Base-by-base conservation (phyloP, 1,140 invertebrate genomes). In the Hesperophylax magnus region DNA sequence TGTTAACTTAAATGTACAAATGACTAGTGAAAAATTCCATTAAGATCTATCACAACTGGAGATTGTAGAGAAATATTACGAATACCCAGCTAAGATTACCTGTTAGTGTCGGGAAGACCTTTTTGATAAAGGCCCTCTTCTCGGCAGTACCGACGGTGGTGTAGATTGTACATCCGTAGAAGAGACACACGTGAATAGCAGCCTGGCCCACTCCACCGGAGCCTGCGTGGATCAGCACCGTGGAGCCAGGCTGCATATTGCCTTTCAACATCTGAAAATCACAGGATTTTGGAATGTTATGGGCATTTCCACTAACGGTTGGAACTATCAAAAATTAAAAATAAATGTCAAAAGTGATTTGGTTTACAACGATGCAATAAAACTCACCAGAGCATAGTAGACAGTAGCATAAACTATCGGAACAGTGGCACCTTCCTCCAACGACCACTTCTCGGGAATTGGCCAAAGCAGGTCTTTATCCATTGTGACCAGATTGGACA, bases 121-220 rank as follows among this genome's bases (percentile, higher is more conserved):
- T 90, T 85, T 94, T 92, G n/a, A 98, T 88, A 84, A 94, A 96
- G 22, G 94, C 88, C 84, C 93, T 92, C 89, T 98, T 97, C 80
- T 95, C 92, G n/a, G 91, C 86, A 0, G 94, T 93, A 58, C 93
- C 93, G 52, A 96, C 95, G 5, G 94, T 96, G 58, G 94, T 95
- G 85, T 92, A 96, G 14, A 95, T 91, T 22, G 91, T 90, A 86
- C 95, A 94, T 3, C 93, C 93, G 86, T 92, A 91, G 82, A 92
- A 90, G 5, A 96, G 89, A 0, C 95, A 95, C 22, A 97, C 92
- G 72, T 93, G 91, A 84, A 97, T 97, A 52, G 96, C 95, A 1
- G 96, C 96, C 85, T 96, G 93, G 0, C 96, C 96, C n/a, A 97
- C 95, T 47, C 96, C 96, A 24, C 96, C 96, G 78, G 94, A 94